These are phyloP conservation scores for Dicerorhinus sumatrensis DNA, from an alignment of 2,113 vertebrate species.

Conservation along the genomic window DNA sequence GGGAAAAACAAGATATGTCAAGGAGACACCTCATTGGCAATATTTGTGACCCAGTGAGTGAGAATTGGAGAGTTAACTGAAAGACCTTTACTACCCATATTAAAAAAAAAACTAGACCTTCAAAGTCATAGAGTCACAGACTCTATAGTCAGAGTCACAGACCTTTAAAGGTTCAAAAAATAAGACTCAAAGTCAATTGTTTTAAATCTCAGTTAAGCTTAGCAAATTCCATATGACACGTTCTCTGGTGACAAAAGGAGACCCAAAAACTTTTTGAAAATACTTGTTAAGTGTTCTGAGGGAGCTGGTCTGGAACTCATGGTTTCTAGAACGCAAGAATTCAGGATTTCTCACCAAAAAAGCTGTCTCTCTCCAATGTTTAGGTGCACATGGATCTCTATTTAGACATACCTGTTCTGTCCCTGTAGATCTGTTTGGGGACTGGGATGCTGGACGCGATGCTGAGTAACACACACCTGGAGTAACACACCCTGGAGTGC, in stretches of 20 bases:
- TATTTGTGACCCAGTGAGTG: neutral
- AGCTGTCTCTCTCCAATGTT: no score
- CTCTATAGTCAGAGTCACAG: neutral
- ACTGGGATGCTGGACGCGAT: accelerated
- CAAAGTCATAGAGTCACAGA: neutral
- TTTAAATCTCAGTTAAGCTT: neutral
- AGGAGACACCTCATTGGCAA: neutral
- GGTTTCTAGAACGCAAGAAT: neutral
- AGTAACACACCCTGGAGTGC: accelerated
- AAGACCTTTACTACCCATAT: neutral
- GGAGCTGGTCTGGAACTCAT: neutral
- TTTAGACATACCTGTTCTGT: accelerated
- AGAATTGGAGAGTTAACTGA: neutral
- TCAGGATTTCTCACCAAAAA: no score
- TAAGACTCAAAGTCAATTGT: neutral
- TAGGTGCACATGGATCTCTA: accelerated
- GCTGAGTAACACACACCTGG: no score
- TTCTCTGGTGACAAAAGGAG: no score
- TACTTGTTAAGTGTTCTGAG: no score
- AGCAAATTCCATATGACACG: neutral
- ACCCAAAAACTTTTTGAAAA: neutral
- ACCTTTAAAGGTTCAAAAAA: neutral
- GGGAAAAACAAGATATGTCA: neutral
- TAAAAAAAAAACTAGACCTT: neutral
- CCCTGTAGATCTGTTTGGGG: accelerated